Evolutionary conservation across 2,113 vertebrate species (phyloP), one percentile per base, ranked within the genome.

Genomic region (Orthonyx spaldingii): DNA sequence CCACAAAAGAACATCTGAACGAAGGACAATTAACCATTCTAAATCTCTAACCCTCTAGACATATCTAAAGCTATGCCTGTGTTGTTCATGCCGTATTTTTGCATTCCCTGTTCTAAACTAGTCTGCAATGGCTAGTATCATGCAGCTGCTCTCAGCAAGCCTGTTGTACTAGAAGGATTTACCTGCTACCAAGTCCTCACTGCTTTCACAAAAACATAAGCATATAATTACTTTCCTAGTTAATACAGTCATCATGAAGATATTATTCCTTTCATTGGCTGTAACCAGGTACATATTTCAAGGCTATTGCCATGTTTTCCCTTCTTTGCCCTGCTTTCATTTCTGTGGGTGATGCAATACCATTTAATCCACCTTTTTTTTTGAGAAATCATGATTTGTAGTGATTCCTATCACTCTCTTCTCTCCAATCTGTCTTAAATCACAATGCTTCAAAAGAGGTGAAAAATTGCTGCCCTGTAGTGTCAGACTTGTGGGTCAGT

Each of bases 1-100:
- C 3, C 30, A 27, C 39, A 66, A 56, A 59, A 12, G 30, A 93
- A 23, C 3, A 30, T 24, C 19, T 60, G 14, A 53, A 15, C 27
- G 33, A 65, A 69, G 41, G 46, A 26, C 16, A 66, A 7, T 10
- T 27, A 52, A 32, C 26, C 13, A 20, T 42, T 26, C 18, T n/a
- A 70, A 3, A 24, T 30, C 42, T 83, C 53, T 64, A 71, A 49
- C 2, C 1, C 15, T 6, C 13, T 27, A 42, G n/a, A 76, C 9
- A 14, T 14, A 57, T 15, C 9, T 83, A 72, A 44, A 78, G 4
- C 2, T 69, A n/a, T 2, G 1, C 3, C 5, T 2, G 0, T 74
- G 18, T 41, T 70, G 0, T 26, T 87, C 0, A 7, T 70, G 33
- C 10, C 69, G 2, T 44, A 10, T 30, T 82, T 87, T 84, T 57